phyloP scores from a whole-genome alignment of 2,113 vertebrate genomes.

The Dendropsophus ebraccatus region DNA sequence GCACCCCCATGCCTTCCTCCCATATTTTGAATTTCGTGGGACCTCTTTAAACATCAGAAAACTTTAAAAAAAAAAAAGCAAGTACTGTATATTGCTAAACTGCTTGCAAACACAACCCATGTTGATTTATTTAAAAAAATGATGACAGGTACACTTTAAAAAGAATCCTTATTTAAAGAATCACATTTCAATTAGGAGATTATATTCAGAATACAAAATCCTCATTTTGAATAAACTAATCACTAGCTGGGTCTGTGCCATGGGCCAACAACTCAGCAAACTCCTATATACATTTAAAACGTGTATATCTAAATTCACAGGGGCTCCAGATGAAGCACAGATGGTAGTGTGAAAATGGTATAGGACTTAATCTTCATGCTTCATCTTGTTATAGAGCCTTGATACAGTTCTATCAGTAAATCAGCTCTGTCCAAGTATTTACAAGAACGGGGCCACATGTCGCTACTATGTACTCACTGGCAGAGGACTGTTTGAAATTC shows the following conservation, averaged over 20 bases:
- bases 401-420: constrained; percentile 4
- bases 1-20: no score
- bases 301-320: background rate
- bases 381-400: constrained; percentile 12
- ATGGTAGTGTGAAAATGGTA: constrained; percentile 14
- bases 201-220: background rate
- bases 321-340: constrained; percentile 14
- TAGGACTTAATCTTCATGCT: constrained; percentile 1
- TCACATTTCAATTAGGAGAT: background rate
- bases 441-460: constrained; percentile 11
- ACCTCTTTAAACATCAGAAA: no score
- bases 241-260: background rate
- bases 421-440: background rate
- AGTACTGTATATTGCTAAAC: no score
- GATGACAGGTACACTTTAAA: no score
- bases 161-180: background rate
- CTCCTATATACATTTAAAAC: background rate
- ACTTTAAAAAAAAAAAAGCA: no score
- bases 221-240: background rate
- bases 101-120: no score
- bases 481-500: background rate
- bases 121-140: no score
- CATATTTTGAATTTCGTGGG: no score
- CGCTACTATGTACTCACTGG: background rate
- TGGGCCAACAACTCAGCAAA: background rate